phyloP scores from a whole-genome alignment of 2,797 vertebrate genomes.

The Steatocranus sp. region DNA sequence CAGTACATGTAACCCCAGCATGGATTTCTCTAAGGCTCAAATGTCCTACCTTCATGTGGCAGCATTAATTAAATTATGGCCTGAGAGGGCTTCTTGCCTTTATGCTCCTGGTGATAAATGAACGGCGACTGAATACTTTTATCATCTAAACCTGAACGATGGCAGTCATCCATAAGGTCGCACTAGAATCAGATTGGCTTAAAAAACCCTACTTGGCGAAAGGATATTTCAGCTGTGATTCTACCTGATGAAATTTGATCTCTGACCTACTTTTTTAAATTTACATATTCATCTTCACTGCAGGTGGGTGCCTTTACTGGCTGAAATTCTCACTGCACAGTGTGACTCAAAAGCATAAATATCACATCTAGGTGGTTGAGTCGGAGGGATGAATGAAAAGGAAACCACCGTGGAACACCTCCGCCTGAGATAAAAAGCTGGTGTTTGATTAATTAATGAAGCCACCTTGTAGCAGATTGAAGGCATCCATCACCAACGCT shows the following conservation, averaged over 20 bases:
- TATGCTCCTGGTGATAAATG: conserved; percentile 28
- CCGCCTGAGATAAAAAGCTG: conserved; percentile 53
- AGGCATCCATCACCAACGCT: conserved; percentile 13
- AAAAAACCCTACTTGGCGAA: conserved; percentile 40
- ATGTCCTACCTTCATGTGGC: conserved; percentile 21
- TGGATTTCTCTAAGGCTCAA: conserved; percentile 12
- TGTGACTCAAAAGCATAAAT: conserved; percentile 66
- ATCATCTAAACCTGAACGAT: conserved; percentile 39
- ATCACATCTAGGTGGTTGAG: conserved; percentile 49
- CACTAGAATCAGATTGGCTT: conserved; percentile 45
- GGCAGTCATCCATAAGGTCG: conserved; percentile 52
- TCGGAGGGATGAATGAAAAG: conserved; percentile 39
- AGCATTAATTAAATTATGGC: conserved; percentile 47
- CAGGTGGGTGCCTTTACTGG: conserved; percentile 65
- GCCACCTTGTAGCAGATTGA: conserved; percentile 24
- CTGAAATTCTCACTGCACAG: conserved; percentile 54
- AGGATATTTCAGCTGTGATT: conserved; percentile 57
- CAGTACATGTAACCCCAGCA: conserved; percentile 5
- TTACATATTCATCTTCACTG: conserved; percentile 72
- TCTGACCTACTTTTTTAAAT: conserved; percentile 65
- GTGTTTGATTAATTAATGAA: conserved; percentile 63
- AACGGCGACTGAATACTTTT: conserved; percentile 32
- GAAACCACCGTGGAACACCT: conserved; percentile 42
- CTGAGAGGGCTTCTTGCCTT: conserved; percentile 23
- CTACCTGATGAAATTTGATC: conserved; percentile 67